Base-by-base conservation (phyloP, 2,797 vertebrate genomes). In the Philypnodon macrostomus region DNA sequence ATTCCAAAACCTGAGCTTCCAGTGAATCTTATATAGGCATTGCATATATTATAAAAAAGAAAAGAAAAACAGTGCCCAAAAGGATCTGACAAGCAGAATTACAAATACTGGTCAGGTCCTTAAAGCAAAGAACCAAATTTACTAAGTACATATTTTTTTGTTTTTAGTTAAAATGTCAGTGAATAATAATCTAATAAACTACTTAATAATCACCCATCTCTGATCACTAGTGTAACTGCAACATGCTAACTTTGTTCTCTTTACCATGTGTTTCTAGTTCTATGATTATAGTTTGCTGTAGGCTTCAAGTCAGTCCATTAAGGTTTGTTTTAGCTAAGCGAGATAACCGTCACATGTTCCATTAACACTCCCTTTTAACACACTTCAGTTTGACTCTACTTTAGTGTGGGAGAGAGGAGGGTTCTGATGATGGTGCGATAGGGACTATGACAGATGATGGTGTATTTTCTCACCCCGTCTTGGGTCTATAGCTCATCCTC, bases 391-490 rank as follows among this genome's bases (percentile, higher is more conserved):
- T 12, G 6, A 19, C 11, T 6, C 12, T 18, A 21, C 19, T 3
- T 23, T 4, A 7, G n/a, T 6, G 27, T 44, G 41, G 26, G 41
- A 30, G 41, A 31, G 7, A 3, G 12, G 7, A 30, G 27, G 30
- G 15, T 48, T 11, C 40, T 40, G 26, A 36, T 3, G 21, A 21
- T 37, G 5, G n/a, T 12, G 11, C 38, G 12, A 44, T 11, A 39
- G 21, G 14, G 11, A 27, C 17, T 17, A 12, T 19, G 13, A 17
- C 56, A 30, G 3, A 21, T 21, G 8, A 45, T 11, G 11, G 12
- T 37, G 32, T 21, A 2, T 53, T 45, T 54, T 35, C 32, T 40
- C 19, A 62, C 19, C 1, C 24, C 38, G 17, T 29, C 18, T 15
- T 45, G 23, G 30, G 34, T 24, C 30, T 21, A 7, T 13, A 34